Conservation (phyloP, 92 coral and sea anemone species). For the Metridium senile region DNA sequence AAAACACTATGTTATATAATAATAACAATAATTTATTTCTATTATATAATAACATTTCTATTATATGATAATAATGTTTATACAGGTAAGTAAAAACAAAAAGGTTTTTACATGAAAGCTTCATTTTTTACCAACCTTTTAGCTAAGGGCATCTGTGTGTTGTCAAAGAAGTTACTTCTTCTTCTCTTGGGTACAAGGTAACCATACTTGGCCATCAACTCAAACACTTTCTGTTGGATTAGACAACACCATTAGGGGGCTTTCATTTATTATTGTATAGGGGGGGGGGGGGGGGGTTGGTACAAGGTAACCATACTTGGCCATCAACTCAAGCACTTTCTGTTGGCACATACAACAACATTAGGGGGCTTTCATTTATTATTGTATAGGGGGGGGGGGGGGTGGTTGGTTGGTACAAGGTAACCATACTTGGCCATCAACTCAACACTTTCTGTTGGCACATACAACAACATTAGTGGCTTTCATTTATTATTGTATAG, state of each 20-base stretch:
- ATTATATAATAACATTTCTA: too few relatives aligned
- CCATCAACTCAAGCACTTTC: slow-evolving; percentile 85
- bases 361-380: too few relatives aligned
- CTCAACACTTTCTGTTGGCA: slow-evolving; percentile 70
- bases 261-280: too few relatives aligned
- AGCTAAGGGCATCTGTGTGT: slow-evolving; percentile 36
- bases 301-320: slow-evolving; percentile 67
- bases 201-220: slow-evolving; percentile 80
- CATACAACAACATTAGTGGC: background rate
- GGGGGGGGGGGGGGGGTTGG: too few relatives aligned
- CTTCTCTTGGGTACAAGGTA: slow-evolving; percentile 55
- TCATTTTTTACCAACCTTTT: slow-evolving; percentile 65
- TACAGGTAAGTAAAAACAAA: too few relatives aligned
- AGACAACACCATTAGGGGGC: background rate
- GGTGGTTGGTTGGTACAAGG: too few relatives aligned
- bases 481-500: too few relatives aligned
- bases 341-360: slow-evolving; percentile 14
- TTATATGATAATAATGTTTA: too few relatives aligned
- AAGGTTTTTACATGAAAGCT: too few relatives aligned
- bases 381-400: too few relatives aligned
- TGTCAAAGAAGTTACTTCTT: slow-evolving; percentile 63
- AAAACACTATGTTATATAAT: too few relatives aligned
- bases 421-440: slow-evolving; percentile 79
- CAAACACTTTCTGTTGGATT: slow-evolving; percentile 67
- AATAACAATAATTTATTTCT: too few relatives aligned